Evolutionary conservation across 2,888 invertebrate species (phyloP).

Genomic region (Cremastinae sp.): DNA sequence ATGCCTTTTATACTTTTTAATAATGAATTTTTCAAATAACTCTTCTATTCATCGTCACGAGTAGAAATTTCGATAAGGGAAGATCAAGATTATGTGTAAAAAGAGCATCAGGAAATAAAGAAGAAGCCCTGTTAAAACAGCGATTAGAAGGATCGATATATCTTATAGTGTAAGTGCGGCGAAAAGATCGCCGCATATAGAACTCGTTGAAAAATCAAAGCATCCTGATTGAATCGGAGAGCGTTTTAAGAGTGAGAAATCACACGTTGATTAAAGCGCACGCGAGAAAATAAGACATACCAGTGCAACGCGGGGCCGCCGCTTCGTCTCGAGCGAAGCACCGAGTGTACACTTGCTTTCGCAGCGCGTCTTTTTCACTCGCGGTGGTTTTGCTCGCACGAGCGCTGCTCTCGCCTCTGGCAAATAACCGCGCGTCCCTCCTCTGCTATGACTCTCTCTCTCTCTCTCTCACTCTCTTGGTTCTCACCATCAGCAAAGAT

Average conservation of each 20-base stretch:
- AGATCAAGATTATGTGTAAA: no score
- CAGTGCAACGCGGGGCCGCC: background rate
- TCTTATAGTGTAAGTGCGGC: no score
- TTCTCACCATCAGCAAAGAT: background rate
- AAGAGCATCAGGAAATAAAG: no score
- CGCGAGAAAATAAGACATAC: background rate
- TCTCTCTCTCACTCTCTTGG: constrained; percentile 13
- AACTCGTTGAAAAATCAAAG: constrained; percentile 46
- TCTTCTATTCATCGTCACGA: no score
- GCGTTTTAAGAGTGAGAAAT: no score
- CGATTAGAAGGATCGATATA: no score
- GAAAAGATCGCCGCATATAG: constrained; percentile 39
- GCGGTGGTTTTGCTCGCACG: constrained; percentile 31
- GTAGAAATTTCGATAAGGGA: no score
- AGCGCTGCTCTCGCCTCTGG: constrained; percentile 29
- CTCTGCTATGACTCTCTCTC: constrained; percentile 25
- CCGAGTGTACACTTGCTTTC: constrained; percentile 42
- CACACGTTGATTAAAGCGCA: no score
- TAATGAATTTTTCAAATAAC: no score
- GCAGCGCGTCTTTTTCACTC: constrained; percentile 35
- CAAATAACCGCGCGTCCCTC: background rate
- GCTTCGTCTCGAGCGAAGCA: constrained; percentile 41
- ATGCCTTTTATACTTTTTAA: no score
- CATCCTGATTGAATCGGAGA: no score
- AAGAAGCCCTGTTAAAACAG: no score